These are phyloP conservation scores for Macropodus opercularis DNA, from an alignment of 2,797 vertebrate genomes.

Conservation along the genomic window DNA sequence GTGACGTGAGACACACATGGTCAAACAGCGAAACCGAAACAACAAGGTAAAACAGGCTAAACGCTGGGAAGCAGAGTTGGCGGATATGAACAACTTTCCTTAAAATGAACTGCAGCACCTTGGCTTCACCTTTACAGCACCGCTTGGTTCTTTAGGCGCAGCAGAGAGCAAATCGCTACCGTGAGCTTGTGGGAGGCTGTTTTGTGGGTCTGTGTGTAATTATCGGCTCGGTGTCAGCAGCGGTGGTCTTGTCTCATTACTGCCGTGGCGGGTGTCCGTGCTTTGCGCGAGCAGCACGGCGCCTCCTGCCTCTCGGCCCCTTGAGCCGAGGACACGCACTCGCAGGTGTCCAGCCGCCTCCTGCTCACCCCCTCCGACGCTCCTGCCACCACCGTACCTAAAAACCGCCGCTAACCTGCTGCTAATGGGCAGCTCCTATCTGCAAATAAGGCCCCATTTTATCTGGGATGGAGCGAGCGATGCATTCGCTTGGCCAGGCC, in stretches of 20 bases:
- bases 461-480: conserved; percentile 35
- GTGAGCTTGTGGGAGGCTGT: conserved; percentile 11
- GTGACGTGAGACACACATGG: background rate
- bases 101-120: conserved; percentile 20
- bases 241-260: conserved; percentile 86
- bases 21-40: background rate
- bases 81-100: background rate
- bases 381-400: conserved; percentile 43
- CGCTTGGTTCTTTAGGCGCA: background rate
- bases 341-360: conserved; percentile 49
- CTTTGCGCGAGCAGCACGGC: conserved; percentile 70
- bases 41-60: background rate
- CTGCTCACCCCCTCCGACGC: conserved; percentile 16
- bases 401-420: conserved; percentile 50
- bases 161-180: conserved; percentile 27
- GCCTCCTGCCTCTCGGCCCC: conserved; percentile 46
- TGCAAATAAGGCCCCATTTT: conserved; percentile 56
- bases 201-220: conserved; percentile 75
- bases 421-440: conserved; percentile 62
- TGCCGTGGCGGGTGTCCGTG: conserved; percentile 78
- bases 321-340: conserved; percentile 51
- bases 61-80: background rate
- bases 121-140: conserved; percentile 16
- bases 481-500: conserved; percentile 50
- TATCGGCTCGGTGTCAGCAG: conserved; percentile 77